Evolutionary conservation across 2,888 invertebrate species (phyloP).

Genomic region (Phyllotreta striolata): DNA sequence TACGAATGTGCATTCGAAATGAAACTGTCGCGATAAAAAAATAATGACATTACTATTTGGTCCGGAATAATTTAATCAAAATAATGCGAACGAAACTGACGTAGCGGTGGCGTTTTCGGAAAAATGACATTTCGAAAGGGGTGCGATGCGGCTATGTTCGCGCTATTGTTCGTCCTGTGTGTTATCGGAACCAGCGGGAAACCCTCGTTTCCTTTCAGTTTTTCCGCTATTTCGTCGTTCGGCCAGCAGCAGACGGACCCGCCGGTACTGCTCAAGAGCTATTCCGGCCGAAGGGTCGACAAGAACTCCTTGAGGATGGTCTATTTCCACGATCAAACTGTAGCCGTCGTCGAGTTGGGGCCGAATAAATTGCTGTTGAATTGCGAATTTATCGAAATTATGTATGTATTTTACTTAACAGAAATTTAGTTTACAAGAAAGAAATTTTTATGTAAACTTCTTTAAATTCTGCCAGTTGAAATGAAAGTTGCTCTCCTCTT

Average conservation of each 20-base stretch:
- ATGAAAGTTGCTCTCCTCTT: too few relatives aligned
- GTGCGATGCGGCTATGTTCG: constrained; percentile 47
- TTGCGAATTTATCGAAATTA: constrained; percentile 86
- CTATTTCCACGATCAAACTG: constrained; percentile 82
- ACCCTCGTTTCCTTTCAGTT: constrained; percentile 53
- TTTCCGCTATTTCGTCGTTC: constrained; percentile 50
- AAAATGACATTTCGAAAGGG: constrained; percentile 37
- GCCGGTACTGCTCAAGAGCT: constrained; percentile 63
- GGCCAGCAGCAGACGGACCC: constrained; percentile 41
- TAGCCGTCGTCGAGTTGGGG: constrained; percentile 82
- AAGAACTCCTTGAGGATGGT: constrained; percentile 77
- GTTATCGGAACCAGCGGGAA: constrained; percentile 52
- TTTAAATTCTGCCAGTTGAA: neutral
- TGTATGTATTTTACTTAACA: constrained; percentile 69
- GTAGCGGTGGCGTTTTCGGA: constrained; percentile 23
- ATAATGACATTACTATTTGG: constrained; percentile 17
- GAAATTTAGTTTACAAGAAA: neutral
- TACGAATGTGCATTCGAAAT: constrained; percentile 4
- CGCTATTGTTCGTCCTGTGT: constrained; percentile 48
- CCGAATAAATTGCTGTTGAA: constrained; percentile 74
- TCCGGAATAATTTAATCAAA: constrained; percentile 5
- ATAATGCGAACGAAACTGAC: constrained; percentile 22
- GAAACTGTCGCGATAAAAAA: constrained; percentile 20
- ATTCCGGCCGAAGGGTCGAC: constrained; percentile 70
- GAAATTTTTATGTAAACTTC: too few relatives aligned